Percentiles rank a stretch among this genome's conserved stretches.
These are phyloP conservation scores for Bellardia pandia DNA, from an alignment of 2,888 invertebrate genomes.

Conservation along the genomic window DNA sequence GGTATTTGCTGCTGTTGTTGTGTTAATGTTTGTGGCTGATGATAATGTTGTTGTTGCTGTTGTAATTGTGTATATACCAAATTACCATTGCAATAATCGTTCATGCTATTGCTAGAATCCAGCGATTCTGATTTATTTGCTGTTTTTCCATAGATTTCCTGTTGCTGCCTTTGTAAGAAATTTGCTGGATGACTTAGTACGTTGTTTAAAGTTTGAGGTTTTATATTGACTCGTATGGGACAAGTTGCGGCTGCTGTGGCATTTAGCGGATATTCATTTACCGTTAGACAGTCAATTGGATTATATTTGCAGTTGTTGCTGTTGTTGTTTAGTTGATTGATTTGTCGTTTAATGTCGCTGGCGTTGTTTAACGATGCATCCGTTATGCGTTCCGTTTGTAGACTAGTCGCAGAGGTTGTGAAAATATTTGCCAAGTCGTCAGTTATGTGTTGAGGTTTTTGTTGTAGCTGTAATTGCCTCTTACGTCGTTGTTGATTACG, in stretches of 20 bases:
- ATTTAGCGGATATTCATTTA: slow-evolving; percentile 33
- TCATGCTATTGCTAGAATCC: slow-evolving; percentile 75
- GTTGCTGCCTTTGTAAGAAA: background rate
- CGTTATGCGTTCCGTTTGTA: slow-evolving; percentile 45
- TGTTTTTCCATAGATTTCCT: slow-evolving; percentile 38
- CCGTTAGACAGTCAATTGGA: slow-evolving; percentile 53
- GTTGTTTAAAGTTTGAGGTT: slow-evolving; percentile 64
- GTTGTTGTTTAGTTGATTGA: slow-evolving; percentile 53
- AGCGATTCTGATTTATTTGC: slow-evolving; percentile 18
- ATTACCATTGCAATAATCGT: slow-evolving; percentile 75
- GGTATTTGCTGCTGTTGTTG: slow-evolving; percentile 30
- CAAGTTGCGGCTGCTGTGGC: slow-evolving; percentile 57
- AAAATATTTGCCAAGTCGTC: slow-evolving; percentile 37
- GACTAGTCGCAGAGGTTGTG: slow-evolving; percentile 39
- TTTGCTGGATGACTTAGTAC: background rate
- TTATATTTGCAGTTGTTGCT: slow-evolving; percentile 59
- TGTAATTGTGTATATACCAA: slow-evolving; percentile 70
- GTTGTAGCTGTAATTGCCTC: slow-evolving; percentile 59
- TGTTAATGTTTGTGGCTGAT: slow-evolving; percentile 23
- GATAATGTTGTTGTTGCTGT: slow-evolving; percentile 48
- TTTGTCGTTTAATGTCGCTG: slow-evolving; percentile 42
- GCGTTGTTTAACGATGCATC: slow-evolving; percentile 55
- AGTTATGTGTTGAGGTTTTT: slow-evolving; percentile 54
- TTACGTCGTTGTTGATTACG: slow-evolving; percentile 76
- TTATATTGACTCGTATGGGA: slow-evolving; percentile 80